Percentiles rank a stretch among this genome's conserved stretches.
These are phyloP conservation scores for Garra rufa DNA, from an alignment of 2,113 vertebrate genomes.

Conservation along the genomic window DNA sequence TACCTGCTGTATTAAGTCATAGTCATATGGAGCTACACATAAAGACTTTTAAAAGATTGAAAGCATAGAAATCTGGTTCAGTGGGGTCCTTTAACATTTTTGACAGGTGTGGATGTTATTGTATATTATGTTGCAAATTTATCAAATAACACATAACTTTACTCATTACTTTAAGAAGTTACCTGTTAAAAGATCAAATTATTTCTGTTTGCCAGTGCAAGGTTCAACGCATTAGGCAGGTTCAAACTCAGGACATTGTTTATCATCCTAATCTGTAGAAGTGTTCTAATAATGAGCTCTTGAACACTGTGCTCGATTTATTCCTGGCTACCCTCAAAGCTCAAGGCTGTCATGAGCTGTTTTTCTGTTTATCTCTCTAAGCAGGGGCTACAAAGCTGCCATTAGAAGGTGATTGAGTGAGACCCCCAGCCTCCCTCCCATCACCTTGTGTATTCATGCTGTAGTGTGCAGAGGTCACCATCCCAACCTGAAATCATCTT, in stretches of 20 bases:
- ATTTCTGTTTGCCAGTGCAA: neutral
- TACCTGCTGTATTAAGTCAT: too few relatives aligned
- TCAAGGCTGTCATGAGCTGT: slow-evolving; percentile 62
- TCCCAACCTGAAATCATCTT: slow-evolving; percentile 59
- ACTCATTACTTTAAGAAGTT: too few relatives aligned
- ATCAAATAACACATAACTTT: too few relatives aligned
- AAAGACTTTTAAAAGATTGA: too few relatives aligned
- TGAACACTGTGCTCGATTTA: slow-evolving; percentile 55
- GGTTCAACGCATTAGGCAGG: neutral
- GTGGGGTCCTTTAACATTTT: too few relatives aligned
- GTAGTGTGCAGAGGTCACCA: slow-evolving; percentile 58
- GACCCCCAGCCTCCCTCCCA: slow-evolving; percentile 25
- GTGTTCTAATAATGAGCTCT: neutral
- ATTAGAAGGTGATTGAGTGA: slow-evolving; percentile 61
- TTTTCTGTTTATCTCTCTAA: slow-evolving; percentile 62
- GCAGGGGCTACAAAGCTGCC: slow-evolving; percentile 53
- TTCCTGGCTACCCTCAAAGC: slow-evolving; percentile 45
- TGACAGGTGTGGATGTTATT: too few relatives aligned
- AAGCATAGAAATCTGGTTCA: too few relatives aligned
- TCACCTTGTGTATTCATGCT: slow-evolving; percentile 54
- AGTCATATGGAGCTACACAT: too few relatives aligned
- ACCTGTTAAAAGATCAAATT: neutral
- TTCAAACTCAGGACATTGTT: slow-evolving; percentile 26
- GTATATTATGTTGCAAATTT: too few relatives aligned
- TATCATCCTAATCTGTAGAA: neutral